Percentiles rank a stretch among this genome's conserved stretches.
Evolutionary conservation across 2,113 vertebrate genomes (phyloP).

Genomic region (Balaenoptera acutorostrata): DNA sequence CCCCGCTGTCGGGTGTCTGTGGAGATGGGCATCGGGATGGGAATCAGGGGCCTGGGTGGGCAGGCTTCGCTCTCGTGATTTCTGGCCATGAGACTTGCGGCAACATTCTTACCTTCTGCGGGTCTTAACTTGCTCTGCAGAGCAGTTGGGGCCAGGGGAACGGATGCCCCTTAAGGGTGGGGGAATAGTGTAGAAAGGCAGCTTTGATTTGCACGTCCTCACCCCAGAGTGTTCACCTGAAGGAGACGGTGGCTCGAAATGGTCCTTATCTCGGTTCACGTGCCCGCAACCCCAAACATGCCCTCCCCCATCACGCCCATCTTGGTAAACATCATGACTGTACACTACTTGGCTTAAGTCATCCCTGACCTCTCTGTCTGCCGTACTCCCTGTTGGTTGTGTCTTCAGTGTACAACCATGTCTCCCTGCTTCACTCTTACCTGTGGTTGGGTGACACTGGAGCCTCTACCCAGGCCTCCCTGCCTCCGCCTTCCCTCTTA

Average conservation of each 20-base stretch:
- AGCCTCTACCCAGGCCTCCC: neutral
- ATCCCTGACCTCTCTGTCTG: neutral
- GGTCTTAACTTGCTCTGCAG: neutral
- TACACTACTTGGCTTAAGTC: neutral
- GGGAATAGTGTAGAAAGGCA: neutral
- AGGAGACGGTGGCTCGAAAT: neutral
- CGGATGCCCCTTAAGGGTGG: neutral
- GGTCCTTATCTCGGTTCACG: neutral
- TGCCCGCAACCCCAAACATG: fast-evolving
- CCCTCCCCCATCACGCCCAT: neutral
- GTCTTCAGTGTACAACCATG: neutral
- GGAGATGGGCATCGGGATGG: neutral
- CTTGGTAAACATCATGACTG: neutral
- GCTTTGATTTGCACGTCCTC: neutral
- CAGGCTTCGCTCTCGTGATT: neutral
- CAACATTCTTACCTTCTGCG: neutral
- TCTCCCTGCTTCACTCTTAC: neutral
- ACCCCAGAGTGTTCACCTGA: neutral
- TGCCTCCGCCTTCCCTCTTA: neutral
- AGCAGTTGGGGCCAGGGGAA: fast-evolving
- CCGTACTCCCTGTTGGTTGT: neutral
- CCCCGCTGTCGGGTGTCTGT: neutral
- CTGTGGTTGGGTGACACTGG: neutral
- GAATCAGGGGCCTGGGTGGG: neutral
- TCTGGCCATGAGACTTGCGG: neutral